Evolutionary conservation across 2,888 invertebrate species (phyloP).

Genomic region (Hirtodrosophila alboralis): DNA sequence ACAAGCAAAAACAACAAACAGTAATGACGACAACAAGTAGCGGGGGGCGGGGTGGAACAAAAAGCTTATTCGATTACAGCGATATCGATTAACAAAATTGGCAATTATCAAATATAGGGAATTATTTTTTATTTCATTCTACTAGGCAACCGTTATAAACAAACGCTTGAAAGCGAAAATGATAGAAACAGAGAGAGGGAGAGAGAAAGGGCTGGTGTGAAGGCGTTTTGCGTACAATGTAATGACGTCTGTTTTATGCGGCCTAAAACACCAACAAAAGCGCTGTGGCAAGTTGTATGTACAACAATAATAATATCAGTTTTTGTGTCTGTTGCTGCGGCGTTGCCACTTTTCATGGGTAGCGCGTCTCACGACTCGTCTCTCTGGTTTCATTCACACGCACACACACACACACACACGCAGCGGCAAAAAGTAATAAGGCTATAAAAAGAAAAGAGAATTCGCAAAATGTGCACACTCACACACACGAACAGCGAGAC

Average conservation of each 20-base stretch:
- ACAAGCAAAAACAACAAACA: conserved; percentile 13
- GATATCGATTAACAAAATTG: conserved; percentile 30
- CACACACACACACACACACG: conserved; percentile 29
- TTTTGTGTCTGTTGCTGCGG: conserved; percentile 39
- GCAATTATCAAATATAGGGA: conserved; percentile 3
- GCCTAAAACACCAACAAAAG: conserved; percentile 34
- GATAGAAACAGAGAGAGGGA: conserved; percentile 12
- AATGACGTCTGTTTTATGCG: conserved; percentile 53
- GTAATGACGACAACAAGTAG: conserved; percentile 51
- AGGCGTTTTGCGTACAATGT: conserved; percentile 18
- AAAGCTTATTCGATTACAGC: conserved; percentile 8
- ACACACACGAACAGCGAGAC: conserved; percentile 27
- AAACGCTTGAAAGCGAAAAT: conserved; percentile 12
- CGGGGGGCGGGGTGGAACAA: conserved; percentile 24
- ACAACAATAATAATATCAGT: conserved; percentile 7
- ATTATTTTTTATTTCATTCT: conserved; percentile 2
- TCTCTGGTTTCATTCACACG: conserved; percentile 65
- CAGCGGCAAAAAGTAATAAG: conserved; percentile 58
- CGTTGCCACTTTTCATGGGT: conserved; percentile 73
- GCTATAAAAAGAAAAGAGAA: conserved; percentile 68
- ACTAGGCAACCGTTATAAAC: conserved; percentile 28
- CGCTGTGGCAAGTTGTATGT: conserved; percentile 29
- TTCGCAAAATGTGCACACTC: conserved; percentile 29
- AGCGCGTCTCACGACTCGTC: no score
- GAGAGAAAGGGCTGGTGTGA: conserved; percentile 1